Conservation (phyloP, 2,797 vertebrate genomes). For the Eidolon dupreanum region DNA sequence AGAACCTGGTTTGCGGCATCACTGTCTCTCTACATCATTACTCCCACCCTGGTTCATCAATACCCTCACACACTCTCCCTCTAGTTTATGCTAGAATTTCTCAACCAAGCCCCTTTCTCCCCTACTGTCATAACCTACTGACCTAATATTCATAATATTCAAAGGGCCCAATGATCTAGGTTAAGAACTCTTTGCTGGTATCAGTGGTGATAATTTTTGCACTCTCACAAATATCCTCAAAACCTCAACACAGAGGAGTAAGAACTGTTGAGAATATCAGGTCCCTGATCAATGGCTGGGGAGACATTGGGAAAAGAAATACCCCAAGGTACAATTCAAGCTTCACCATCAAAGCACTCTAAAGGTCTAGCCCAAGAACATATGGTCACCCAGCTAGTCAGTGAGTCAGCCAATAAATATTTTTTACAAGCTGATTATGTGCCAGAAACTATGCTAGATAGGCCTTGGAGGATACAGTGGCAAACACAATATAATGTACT, state of each 20-base stretch:
- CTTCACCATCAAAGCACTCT: background rate
- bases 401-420: background rate
- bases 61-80: background rate
- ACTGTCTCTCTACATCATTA: background rate
- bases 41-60: background rate
- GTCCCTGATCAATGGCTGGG: background rate
- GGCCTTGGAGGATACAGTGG: background rate
- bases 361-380: background rate
- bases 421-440: background rate
- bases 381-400: background rate
- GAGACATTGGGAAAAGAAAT: background rate
- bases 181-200: background rate
- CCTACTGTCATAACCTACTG: background rate
- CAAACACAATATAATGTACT: background rate
- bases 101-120: background rate
- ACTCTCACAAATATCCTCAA: background rate
- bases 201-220: background rate
- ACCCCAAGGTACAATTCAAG: background rate
- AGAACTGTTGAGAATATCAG: background rate
- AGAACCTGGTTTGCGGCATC: background rate
- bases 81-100: background rate
- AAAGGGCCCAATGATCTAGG: background rate
- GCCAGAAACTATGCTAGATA: background rate
- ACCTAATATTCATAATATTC: background rate
- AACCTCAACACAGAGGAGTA: background rate